phyloP scores from a whole-genome alignment of 2,888 invertebrate species.

The Isotomurus palustris region DNA sequence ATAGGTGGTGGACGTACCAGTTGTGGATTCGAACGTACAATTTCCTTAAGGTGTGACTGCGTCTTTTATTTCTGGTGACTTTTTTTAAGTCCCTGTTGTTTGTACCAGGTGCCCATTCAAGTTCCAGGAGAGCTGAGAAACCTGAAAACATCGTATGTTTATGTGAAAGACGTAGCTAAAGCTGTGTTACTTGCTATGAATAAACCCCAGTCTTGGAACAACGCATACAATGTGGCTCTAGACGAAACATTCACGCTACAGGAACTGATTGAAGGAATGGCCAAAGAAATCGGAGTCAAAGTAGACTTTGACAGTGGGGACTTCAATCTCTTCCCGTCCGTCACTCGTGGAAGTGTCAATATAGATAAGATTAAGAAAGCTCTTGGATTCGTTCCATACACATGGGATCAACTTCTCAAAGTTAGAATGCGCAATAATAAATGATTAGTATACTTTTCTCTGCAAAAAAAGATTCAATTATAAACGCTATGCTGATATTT shows the following conservation, averaged over 20 bases:
- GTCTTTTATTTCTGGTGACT: not conserved
- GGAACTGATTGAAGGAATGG: constrained; percentile 48
- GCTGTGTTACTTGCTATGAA: constrained; percentile 47
- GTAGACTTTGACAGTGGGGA: constrained; percentile 36
- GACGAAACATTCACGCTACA: constrained; percentile 48
- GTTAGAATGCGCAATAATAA: constrained; percentile 18
- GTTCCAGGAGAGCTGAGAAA: constrained; percentile 48
- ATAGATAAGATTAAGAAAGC: constrained; percentile 48
- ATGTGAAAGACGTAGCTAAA: constrained; percentile 51
- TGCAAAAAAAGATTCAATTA: too few species aligned
- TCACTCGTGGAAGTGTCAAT: constrained; percentile 50
- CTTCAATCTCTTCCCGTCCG: constrained; percentile 51
- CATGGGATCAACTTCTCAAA: constrained; percentile 48
- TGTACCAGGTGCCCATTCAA: constrained; percentile 44
- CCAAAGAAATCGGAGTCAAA: constrained; percentile 33
- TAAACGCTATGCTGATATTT: too few species aligned
- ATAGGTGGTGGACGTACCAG: constrained; percentile 53
- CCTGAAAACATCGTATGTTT: constrained; percentile 51
- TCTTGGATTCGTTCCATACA: constrained; percentile 50
- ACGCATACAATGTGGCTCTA: constrained; percentile 51
- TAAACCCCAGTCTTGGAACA: constrained; percentile 44
- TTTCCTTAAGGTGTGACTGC: constrained; percentile 41
- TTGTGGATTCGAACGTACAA: constrained; percentile 50
- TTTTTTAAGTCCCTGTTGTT: not conserved
- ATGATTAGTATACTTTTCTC: too few species aligned